Evolutionary conservation across 1,140 invertebrate species (phyloP), one percentile per base, ranked within the genome.

Genomic region (Pseudomyrmex cubaensis): DNA sequence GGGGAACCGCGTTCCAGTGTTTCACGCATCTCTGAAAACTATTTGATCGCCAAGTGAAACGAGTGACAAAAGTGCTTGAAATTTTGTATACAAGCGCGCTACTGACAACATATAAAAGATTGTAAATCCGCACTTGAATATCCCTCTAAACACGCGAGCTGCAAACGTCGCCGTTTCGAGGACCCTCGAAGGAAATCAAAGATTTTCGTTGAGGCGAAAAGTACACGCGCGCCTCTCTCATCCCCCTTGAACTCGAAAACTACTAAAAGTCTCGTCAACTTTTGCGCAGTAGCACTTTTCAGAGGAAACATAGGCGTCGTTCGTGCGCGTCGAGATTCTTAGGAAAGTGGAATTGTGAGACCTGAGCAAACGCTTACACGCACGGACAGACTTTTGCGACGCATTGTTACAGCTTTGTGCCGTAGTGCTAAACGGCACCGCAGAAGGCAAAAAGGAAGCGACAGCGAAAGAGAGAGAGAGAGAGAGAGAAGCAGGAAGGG

Each of bases 391-490:
- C 82, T 86, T 78, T 57, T 77, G 76, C 89, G 87, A 83, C 74
- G 85, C 75, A 84, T 91, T 91, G 90, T 91, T 86, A 84, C 63
- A 85, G 56, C 84, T 88, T 88, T 88, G 87, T 89, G 62, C 90
- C 90, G 87, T 85, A 88, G 88, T 90, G 91, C 91, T 94, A 94
- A 93, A 94, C 92, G 91, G 85, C 90, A 93, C 72, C 56, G 52
- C 59, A 82, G 76, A 83, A 80, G 73, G 73, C 54, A 62, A 48
- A 20, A 35, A 35, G 35, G 35, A 35, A 35, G 5, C 5, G 35
- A 35, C 4, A 7, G 35, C 5, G 5, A 35, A n/a, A 2, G 13
- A 61, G 20, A 17, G 13, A 9, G 35, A 35, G 5, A 35, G 20
- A 2, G 13, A 61, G 20, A 17, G 13, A 9, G 69, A 61, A 17